Evolutionary conservation across 2,113 vertebrate species (phyloP), one percentile per base, ranked within the genome.

Genomic region (Vireo altiloquus): DNA sequence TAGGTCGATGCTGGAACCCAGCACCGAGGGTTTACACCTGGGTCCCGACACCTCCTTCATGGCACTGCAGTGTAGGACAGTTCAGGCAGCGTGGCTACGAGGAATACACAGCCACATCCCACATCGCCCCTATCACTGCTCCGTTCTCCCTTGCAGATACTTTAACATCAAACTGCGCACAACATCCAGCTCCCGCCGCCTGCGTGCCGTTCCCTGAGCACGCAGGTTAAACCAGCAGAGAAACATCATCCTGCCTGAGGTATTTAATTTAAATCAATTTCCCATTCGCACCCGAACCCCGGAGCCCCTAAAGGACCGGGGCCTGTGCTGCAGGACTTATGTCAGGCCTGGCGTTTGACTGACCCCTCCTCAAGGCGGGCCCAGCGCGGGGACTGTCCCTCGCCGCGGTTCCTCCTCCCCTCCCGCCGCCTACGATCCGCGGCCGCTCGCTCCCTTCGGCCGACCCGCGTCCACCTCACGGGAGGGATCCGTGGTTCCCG

Each of bases 111-210:
- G 61, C 24, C 47, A 6, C 46, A 31, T 31, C 17, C 35, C 61
- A 0, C 31, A 39, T 27, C 57, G 0, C 27, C 30, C 4, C 66
- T 8, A 23, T 35, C 64, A 0, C 12, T 1, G 54, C 46, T 37
- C 44, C 70, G 2, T 6, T n/a, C 35, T 30, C 21, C 56, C 31
- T 5, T 5, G 65, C 46, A 2, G 40, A 4, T 2, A 2, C n/a
- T 35, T 9, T 2, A 3, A 10, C 59, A 18, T 0, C 3, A 1
- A 72, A 17, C 33, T 8, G 33, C 16, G 9, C 69, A 5, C 1
- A 31, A 2, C 49, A 18, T 1, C 59, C 85, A 11, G 25, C 6
- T 23, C 47, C 20, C 24, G 4, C 2, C 2, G 56, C 13, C 1
- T 1, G 76, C 16, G 6, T 2, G 39, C 28, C 42, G 33, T 0